These are phyloP conservation scores for Muscina levida DNA, from an alignment of 2,888 invertebrate genomes.

Conservation along the genomic window DNA sequence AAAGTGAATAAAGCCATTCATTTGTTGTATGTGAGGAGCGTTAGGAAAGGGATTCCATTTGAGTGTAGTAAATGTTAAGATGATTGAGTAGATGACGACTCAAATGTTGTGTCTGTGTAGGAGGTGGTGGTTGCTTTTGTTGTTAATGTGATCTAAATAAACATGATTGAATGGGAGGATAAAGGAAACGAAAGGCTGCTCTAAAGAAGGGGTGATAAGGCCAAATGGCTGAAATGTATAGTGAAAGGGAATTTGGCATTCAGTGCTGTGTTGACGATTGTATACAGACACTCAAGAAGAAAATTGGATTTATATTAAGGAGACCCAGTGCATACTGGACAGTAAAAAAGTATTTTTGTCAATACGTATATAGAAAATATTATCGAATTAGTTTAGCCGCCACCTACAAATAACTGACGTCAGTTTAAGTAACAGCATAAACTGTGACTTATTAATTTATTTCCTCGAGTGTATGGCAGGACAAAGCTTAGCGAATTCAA, in stretches of 20 bases:
- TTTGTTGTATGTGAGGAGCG: neutral
- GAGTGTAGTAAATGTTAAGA: neutral
- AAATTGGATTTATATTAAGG: too few relatives aligned
- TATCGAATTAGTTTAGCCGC: too few relatives aligned
- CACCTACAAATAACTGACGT: too few relatives aligned
- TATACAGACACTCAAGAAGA: neutral
- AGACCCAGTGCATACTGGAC: too few relatives aligned
- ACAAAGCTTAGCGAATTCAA: conserved; percentile 56
- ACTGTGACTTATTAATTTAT: too few relatives aligned
- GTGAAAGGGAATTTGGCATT: too few relatives aligned
- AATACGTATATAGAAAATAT: too few relatives aligned
- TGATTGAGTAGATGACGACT: neutral
- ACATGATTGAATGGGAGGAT: conserved; percentile 48
- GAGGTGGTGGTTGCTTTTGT: conserved; percentile 32
- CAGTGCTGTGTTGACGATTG: neutral
- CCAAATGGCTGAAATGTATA: too few relatives aligned
- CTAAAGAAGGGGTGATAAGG: neutral
- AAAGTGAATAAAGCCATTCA: neutral
- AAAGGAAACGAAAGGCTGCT: neutral
- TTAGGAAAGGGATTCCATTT: conserved; percentile 25
- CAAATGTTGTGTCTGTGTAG: neutral
- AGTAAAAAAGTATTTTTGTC: too few relatives aligned
- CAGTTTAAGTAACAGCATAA: too few relatives aligned
- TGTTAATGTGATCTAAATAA: conserved; percentile 46
- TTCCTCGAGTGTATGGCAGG: neutral